Conservation (phyloP, 2,113 vertebrate species). For the Danio rerio region GRCz12tu NC_133198.1:7223001-7223500, state of each 20-base stretch:
- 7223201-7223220: slow-evolving; percentile 9
- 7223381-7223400: slow-evolving; percentile 10
- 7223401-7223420: not conserved
- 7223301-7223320: slow-evolving; percentile 69
- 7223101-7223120: slow-evolving; percentile 28
- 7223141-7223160: slow-evolving; percentile 18
- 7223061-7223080: slow-evolving; percentile 73
- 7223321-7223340: slow-evolving; percentile 55
- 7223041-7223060: slow-evolving; percentile 69
- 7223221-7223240: slow-evolving; percentile 50
- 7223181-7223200: slow-evolving; percentile 40
- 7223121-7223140: slow-evolving; percentile 27
- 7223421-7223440: slow-evolving; percentile 35
- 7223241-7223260: slow-evolving; percentile 60
- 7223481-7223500: not conserved
- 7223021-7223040: slow-evolving; percentile 79
- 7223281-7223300: slow-evolving; percentile 67
- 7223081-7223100: slow-evolving; percentile 24
- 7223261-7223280: slow-evolving; percentile 69
- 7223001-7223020: slow-evolving; percentile 75
- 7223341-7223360: slow-evolving; percentile 35
- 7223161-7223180: not conserved
- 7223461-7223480: slow-evolving; percentile 17
- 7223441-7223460: slow-evolving; percentile 13
- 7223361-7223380: slow-evolving; percentile 12